phyloP scores from a whole-genome alignment of 2,888 invertebrate genomes.

The Thyatira batis region DNA sequence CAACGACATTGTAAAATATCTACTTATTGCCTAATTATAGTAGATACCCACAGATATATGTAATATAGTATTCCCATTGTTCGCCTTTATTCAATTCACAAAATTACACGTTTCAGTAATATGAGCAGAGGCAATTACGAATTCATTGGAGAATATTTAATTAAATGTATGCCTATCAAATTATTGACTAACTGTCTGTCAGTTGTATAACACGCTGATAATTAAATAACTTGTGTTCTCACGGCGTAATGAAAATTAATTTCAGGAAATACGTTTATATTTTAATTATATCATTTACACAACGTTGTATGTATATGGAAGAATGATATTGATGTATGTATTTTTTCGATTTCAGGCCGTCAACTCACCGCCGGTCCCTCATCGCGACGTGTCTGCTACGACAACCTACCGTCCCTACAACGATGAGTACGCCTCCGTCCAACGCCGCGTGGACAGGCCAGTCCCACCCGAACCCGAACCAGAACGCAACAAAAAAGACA shows the following conservation, averaged over 20 bases:
- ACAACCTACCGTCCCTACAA: slow-evolving; percentile 65
- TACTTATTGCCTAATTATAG: no score
- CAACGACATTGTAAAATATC: no score
- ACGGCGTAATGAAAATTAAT: neutral
- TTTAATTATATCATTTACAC: no score
- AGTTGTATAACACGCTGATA: neutral
- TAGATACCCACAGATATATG: no score
- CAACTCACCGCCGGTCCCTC: slow-evolving; percentile 75
- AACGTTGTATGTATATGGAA: neutral
- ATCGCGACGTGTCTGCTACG: slow-evolving; percentile 65
- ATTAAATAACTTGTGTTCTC: neutral
- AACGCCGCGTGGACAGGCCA: slow-evolving; percentile 61
- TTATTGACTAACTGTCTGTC: neutral
- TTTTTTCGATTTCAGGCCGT: slow-evolving; percentile 73
- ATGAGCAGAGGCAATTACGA: neutral
- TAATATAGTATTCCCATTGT: no score
- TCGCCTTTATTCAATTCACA: neutral
- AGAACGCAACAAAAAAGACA: slow-evolving; percentile 82
- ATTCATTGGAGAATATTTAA: neutral
- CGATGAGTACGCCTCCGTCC: slow-evolving; percentile 68
- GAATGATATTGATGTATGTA: neutral
- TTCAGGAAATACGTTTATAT: neutral
- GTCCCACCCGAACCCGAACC: slow-evolving; percentile 55
- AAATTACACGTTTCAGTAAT: neutral
- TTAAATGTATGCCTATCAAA: neutral